These are phyloP conservation scores for Drosophila albomicans DNA, from an alignment of 1,140 invertebrate genomes.

Conservation along the genomic window DNA sequence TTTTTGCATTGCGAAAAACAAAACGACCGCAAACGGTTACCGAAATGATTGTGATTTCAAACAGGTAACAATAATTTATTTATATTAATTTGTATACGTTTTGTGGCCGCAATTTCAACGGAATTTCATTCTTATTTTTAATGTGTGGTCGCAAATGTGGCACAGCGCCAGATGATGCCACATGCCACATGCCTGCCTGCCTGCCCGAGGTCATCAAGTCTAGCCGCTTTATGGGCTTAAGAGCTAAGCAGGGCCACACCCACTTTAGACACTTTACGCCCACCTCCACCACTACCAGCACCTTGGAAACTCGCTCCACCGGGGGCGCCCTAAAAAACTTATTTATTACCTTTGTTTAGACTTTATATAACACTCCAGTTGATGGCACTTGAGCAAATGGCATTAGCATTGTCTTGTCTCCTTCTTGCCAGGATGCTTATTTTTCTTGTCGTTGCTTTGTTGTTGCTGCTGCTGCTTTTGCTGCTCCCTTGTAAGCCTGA, in stretches of 20 bases:
- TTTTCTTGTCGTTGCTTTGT: slow-evolving; percentile 19
- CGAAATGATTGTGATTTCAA: slow-evolving; percentile 13
- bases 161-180: neutral
- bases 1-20: neutral
- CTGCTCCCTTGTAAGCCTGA: slow-evolving; percentile 35
- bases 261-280: slow-evolving; percentile 18
- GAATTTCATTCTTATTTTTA: slow-evolving; percentile 11
- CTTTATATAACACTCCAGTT: slow-evolving; percentile 71
- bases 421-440: slow-evolving; percentile 21
- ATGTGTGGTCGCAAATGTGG: neutral
- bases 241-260: slow-evolving; percentile 29
- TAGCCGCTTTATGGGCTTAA: slow-evolving; percentile 47
- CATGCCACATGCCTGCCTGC: neutral
- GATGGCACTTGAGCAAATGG: slow-evolving; percentile 74
- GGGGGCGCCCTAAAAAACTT: slow-evolving; percentile 58
- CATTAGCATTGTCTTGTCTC: slow-evolving; percentile 69
- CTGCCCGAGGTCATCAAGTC: slow-evolving; percentile 33
- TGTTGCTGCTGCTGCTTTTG: neutral
- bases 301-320: slow-evolving; percentile 9
- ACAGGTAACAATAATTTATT: slow-evolving; percentile 4
- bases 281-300: neutral
- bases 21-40: slow-evolving; percentile 9
- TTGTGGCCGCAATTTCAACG: neutral
- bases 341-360: slow-evolving; percentile 80
- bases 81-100: slow-evolving; percentile 7